A percentile compares a stretch with the other conserved stretches of the same genome.
These are phyloP conservation scores for Arremon brunneinucha DNA, from an alignment of 2,797 vertebrate genomes.

Conservation along the genomic window DNA sequence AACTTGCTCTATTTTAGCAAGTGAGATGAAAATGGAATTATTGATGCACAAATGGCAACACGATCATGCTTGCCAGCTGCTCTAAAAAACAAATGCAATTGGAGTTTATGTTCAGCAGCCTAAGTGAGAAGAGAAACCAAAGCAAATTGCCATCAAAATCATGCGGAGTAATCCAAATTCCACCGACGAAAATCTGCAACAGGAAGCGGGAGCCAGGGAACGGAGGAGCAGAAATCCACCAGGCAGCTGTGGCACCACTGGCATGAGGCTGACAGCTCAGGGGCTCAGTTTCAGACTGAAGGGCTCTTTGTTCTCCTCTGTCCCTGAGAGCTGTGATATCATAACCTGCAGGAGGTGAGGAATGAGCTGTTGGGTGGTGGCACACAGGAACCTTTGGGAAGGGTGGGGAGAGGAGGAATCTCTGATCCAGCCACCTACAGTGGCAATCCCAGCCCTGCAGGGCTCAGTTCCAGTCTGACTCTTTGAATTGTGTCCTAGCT, in stretches of 20 bases:
- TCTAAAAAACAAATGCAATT: slow-evolving; percentile 23
- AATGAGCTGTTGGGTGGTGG: fast-evolving
- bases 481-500: not conserved
- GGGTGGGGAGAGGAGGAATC: not conserved
- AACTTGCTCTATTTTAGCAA: not conserved
- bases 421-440: not conserved
- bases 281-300: not conserved
- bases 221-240: not conserved
- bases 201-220: not conserved
- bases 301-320: not conserved
- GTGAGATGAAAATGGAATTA: slow-evolving; percentile 48
- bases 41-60: slow-evolving; percentile 5
- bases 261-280: not conserved
- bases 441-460: not conserved
- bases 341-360: not conserved
- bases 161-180: not conserved
- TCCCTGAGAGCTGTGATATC: not conserved
- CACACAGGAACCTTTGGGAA: not conserved
- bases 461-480: not conserved
- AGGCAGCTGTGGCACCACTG: not conserved
- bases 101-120: slow-evolving; percentile 17
- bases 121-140: slow-evolving; percentile 21
- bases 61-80: not conserved
- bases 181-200: not conserved
- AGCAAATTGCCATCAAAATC: slow-evolving; percentile 4